A percentile compares a stretch with the other conserved stretches of the same genome.
These are phyloP conservation scores for Ichneumoninae sp. DNA, from an alignment of 2,888 invertebrate genomes.

Conservation along the genomic window DNA sequence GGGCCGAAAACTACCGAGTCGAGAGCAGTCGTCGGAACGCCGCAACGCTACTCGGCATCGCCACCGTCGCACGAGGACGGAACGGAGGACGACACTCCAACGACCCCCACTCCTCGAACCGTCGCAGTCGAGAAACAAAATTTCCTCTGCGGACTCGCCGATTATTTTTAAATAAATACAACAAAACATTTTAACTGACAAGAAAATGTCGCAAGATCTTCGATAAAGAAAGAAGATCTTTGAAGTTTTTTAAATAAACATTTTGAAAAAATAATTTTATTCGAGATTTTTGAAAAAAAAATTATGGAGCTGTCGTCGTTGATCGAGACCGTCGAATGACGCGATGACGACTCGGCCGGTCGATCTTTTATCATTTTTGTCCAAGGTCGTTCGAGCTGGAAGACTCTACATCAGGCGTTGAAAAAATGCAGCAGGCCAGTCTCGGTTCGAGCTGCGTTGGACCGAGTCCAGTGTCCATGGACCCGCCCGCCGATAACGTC, in stretches of 20 bases:
- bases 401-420: background rate
- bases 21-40: slow-evolving; percentile 41
- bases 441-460: slow-evolving; percentile 68
- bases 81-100: background rate
- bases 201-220: background rate
- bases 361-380: background rate
- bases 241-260: background rate
- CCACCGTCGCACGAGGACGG: slow-evolving; percentile 35
- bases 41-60: slow-evolving; percentile 48
- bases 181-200: background rate
- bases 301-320: background rate
- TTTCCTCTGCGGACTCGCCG: background rate
- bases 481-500: slow-evolving; percentile 32
- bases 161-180: background rate
- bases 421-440: slow-evolving; percentile 79
- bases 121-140: slow-evolving; percentile 2
- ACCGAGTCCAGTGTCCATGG: slow-evolving; percentile 36
- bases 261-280: background rate
- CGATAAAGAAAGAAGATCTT: background rate
- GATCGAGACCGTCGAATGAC: background rate
- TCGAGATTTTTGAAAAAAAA: background rate
- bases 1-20: slow-evolving; percentile 63
- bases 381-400: background rate
- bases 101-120: background rate
- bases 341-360: slow-evolving; percentile 6